Base-by-base conservation (phyloP, 2,888 invertebrate species). In the Crocallis elinguaria region DNA sequence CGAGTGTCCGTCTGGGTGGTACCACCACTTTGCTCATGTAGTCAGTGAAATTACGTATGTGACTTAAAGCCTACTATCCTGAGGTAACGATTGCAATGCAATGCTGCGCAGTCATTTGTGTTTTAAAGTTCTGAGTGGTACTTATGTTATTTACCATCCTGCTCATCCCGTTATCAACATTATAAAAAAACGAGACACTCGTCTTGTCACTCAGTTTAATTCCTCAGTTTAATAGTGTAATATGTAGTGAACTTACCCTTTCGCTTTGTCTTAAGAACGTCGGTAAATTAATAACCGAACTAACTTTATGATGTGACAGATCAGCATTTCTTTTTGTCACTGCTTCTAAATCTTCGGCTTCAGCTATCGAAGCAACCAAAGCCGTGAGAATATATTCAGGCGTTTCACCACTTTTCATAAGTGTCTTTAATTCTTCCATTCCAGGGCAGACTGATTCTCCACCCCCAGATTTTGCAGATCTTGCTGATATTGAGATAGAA, bases 251-350 rank as follows among this genome's bases (percentile, higher is more conserved):
- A 43, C 41, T 53, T 85, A 94, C 95, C 92, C 93, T 95, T 84
- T 95, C 95, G 71, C 94, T 94, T 81, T 95, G 93, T 71, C 92
- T 93, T 39, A 96, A 92, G 80, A 95, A 97, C 2, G 96, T 97
- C 1, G 96, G 97, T 43, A 97, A 86, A 80, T 95, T 95, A 21
- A 96, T 93, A 49, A 96, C 95, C 41, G 96, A 96, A 67, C 93
- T 93, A 53, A 86, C 88, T 81, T 88, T 91, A 19, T 86, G 88
- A 37, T 75, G 80, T 46, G 84, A 79, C 30, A 84, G 67, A 60
- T 92, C 90, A 27, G 89, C 88, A 55, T 93, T 92, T 62, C 84
- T 88, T 61, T 92, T 88, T 0, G 84, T 87, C 0, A 79, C 80
- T 23, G 83, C 86, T 73, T 90, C 92, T 45, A 86, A 77, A 64